Evolutionary conservation across 2,797 vertebrate genomes (phyloP).

Genomic region (Lithobates sylvaticus): DNA sequence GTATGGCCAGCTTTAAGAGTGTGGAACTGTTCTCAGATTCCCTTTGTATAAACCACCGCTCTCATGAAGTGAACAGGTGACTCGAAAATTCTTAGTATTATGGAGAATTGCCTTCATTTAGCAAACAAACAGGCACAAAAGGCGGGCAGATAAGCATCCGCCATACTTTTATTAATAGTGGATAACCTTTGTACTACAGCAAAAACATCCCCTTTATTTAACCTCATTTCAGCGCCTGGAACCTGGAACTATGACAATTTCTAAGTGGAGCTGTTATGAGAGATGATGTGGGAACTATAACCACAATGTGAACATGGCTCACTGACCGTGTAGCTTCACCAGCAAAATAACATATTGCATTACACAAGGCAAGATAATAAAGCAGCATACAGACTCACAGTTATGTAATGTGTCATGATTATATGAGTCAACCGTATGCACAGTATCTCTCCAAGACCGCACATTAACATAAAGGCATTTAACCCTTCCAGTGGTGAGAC

Average conservation of each 20-base stretch:
- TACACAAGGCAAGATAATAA: background rate
- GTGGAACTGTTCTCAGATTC: no score
- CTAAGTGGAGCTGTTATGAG: background rate
- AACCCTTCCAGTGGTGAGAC: background rate
- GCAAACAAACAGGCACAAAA: slow-evolving; percentile 54
- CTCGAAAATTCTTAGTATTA: slow-evolving; percentile 33
- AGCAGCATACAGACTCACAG: background rate
- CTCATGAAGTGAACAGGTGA: slow-evolving; percentile 29
- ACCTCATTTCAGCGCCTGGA: slow-evolving; percentile 22
- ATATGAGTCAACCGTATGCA: slow-evolving; percentile 1
- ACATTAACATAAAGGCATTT: background rate
- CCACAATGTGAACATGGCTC: background rate
- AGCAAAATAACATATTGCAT: slow-evolving; percentile 11
- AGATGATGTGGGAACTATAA: background rate
- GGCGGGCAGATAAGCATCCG: slow-evolving; percentile 51
- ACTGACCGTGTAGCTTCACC: background rate
- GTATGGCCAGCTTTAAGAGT: no score
- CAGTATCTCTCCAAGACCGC: background rate
- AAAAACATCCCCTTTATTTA: slow-evolving; percentile 43
- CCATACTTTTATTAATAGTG: slow-evolving; percentile 43
- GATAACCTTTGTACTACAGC: slow-evolving; percentile 47
- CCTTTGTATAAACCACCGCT: background rate
- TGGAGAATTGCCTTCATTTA: slow-evolving; percentile 44
- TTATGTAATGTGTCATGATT: slow-evolving; percentile 13
- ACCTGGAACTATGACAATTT: slow-evolving; percentile 12